Conservation (phyloP, 2,888 invertebrate genomes). For the Sesia apiformis region DNA sequence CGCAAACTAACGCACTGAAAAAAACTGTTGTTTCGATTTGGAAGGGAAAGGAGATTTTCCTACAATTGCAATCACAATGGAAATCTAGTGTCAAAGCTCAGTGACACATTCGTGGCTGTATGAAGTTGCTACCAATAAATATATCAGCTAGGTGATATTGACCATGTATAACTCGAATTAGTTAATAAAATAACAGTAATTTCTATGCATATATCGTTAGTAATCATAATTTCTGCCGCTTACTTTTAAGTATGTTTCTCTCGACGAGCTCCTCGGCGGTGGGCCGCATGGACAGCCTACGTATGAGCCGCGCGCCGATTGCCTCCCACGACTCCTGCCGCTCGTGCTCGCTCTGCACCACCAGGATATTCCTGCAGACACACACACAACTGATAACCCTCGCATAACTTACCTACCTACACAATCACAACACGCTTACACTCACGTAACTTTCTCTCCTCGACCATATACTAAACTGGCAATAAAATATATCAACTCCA, state of each 20-base stretch:
- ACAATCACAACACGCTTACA: background rate
- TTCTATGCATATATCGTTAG: too few relatives aligned
- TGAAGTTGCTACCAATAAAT: background rate
- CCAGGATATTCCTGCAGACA: constrained; percentile 86
- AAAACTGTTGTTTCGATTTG: background rate
- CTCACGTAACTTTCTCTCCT: constrained; percentile 30
- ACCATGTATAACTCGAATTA: background rate
- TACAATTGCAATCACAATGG: background rate
- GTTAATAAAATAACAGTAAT: background rate
- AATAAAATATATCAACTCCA: constrained; percentile 30
- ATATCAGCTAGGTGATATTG: too few relatives aligned
- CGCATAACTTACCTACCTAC: too few relatives aligned
- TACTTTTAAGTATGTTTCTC: constrained; percentile 97
- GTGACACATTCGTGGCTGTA: background rate
- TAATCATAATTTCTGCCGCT: constrained; percentile 38
- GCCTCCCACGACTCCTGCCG: constrained; percentile 94
- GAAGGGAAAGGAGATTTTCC: background rate
- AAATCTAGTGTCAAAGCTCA: background rate
- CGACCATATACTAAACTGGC: constrained; percentile 23
- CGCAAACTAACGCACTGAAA: background rate
- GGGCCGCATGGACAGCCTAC: constrained; percentile 97
- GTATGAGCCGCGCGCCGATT: constrained; percentile 93
- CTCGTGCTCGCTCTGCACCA: constrained; percentile 93
- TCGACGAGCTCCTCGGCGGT: constrained; percentile 98
- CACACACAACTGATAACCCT: background rate